Evolutionary conservation across 2,888 invertebrate species (phyloP).

Genomic region (Agrenia bidenticulata): DNA sequence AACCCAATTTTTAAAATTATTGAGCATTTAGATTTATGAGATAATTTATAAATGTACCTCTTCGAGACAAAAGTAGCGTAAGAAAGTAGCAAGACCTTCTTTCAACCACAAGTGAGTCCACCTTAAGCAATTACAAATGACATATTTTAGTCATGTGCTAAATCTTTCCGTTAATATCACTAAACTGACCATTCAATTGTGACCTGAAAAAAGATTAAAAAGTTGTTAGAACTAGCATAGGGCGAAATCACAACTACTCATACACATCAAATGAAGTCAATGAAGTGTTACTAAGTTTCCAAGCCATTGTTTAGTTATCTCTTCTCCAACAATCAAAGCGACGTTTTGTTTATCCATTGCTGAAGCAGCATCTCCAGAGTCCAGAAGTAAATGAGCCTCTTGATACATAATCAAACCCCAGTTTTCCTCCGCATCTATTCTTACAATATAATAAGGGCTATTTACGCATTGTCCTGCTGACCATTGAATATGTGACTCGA

Average conservation of each 20-base stretch:
- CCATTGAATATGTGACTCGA: no score
- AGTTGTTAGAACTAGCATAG: background rate
- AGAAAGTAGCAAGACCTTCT: slow-evolving; percentile 94
- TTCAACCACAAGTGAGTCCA: slow-evolving; percentile 84
- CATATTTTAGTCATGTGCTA: no score
- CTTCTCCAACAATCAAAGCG: slow-evolving; percentile 62
- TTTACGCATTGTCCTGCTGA: background rate
- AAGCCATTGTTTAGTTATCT: slow-evolving; percentile 97
- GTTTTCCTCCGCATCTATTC: slow-evolving; percentile 89
- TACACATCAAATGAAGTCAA: background rate
- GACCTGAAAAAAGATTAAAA: background rate
- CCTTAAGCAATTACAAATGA: slow-evolving; percentile 61
- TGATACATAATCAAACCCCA: slow-evolving; percentile 89
- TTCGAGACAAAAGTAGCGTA: slow-evolving; percentile 90
- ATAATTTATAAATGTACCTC: background rate
- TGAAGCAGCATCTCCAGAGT: slow-evolving; percentile 56
- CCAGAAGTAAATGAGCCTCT: slow-evolving; percentile 85
- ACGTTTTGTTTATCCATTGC: slow-evolving; percentile 16
- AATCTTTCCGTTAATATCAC: no score
- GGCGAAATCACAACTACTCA: no score
- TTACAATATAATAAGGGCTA: background rate
- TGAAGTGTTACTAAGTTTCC: slow-evolving; percentile 85
- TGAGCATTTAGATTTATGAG: no score
- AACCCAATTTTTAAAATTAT: background rate
- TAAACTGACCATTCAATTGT: background rate